Conservation (phyloP, 2,888 invertebrate species). For the Willowsia nigromaculata region DNA sequence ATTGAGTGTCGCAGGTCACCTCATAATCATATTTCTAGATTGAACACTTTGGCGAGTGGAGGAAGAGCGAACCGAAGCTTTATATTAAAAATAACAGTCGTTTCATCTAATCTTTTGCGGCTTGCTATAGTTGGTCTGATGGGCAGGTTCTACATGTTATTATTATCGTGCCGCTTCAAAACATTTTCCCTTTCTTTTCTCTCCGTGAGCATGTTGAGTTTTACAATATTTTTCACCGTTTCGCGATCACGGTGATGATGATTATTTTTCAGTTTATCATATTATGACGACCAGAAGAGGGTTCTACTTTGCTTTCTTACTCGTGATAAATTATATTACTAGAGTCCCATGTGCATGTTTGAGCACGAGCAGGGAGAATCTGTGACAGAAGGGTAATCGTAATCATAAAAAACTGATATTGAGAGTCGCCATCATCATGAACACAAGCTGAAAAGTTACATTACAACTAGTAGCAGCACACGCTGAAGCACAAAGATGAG, state of each 20-base stretch:
- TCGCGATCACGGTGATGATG: conserved; percentile 28
- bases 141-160: conserved; percentile 26
- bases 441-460: background rate
- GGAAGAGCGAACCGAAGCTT: background rate
- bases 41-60: conserved; percentile 17
- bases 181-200: background rate
- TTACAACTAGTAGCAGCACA: background rate
- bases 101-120: conserved; percentile 33
- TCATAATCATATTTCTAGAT: conserved; percentile 35
- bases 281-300: conserved; percentile 1
- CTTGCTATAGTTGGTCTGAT: background rate
- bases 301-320: background rate
- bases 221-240: conserved; percentile 24
- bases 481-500: conserved; percentile 39
- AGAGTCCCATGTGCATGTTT: background rate
- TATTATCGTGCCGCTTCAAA: conserved; percentile 4
- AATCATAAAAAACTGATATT: background rate
- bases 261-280: conserved; percentile 30
- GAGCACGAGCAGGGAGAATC: conserved; percentile 39
- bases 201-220: conserved; percentile 8
- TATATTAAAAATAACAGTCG: conserved; percentile 13
- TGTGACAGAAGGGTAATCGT: conserved; percentile 36
- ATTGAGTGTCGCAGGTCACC: conserved; percentile 56
- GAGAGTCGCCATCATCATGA: conserved; percentile 7
- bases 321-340: conserved; percentile 2